Evolutionary conservation across 2,113 vertebrate genomes (phyloP).

Genomic region (Mormoops blainvillei): DNA sequence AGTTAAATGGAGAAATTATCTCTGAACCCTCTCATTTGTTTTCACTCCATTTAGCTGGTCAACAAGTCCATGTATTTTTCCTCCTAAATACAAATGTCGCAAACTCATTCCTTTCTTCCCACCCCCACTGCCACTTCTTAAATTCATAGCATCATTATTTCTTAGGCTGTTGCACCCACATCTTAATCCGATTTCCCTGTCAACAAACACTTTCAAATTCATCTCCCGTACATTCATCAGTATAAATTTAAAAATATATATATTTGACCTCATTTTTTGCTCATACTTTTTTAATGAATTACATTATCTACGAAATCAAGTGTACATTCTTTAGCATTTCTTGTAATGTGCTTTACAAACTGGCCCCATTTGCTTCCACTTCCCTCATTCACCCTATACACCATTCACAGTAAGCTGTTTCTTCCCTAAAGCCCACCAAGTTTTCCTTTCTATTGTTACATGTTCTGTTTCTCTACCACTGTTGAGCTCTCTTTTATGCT

Average conservation of each 20-base stretch:
- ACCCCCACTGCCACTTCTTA: neutral
- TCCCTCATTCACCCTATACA: neutral
- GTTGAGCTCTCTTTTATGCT: neutral
- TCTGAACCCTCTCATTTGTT: neutral
- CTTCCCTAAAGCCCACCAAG: neutral
- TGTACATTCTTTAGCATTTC: neutral
- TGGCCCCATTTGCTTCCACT: neutral
- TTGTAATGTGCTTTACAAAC: neutral
- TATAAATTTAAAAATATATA: neutral
- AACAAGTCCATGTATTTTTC: neutral
- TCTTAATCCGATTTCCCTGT: neutral
- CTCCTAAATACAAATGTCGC: neutral
- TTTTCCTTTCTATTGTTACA: neutral
- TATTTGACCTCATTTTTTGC: neutral
- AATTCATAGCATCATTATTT: neutral
- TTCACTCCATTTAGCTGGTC: neutral
- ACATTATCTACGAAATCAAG: neutral
- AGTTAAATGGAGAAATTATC: neutral
- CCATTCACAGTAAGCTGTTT: neutral
- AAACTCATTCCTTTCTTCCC: neutral
- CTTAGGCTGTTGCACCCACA: neutral
- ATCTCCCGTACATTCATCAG: neutral
- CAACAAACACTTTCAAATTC: neutral
- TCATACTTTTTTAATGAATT: neutral
- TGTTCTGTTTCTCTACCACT: neutral